These are phyloP conservation scores for Phyllostomus discolor DNA, from an alignment of 2,113 vertebrate genomes.

Conservation along the genomic window DNA sequence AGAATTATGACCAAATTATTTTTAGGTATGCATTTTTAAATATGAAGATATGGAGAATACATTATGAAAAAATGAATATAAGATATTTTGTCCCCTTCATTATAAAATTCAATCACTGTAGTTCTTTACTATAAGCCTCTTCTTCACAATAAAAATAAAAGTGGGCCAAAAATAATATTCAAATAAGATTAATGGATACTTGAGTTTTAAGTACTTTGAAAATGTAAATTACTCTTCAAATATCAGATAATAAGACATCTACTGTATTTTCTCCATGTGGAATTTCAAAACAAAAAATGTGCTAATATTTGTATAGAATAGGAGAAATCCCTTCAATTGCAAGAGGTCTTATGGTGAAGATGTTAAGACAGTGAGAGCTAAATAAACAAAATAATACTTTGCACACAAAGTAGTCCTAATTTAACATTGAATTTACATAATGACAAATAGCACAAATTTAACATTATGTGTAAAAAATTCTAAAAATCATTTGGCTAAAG, in stretches of 20 bases:
- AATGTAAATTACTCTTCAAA: not conserved
- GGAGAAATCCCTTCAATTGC: not conserved
- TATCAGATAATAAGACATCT: constrained; percentile 15
- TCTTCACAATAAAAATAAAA: constrained; percentile 53
- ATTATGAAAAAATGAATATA: constrained; percentile 29
- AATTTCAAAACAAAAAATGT: not conserved
- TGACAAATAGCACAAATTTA: not conserved
- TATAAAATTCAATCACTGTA: constrained; percentile 26
- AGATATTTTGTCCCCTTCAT: constrained; percentile 30
- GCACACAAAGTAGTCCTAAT: not conserved
- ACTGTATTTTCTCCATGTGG: not conserved
- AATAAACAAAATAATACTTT: not conserved
- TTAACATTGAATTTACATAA: not conserved
- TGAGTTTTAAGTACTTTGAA: constrained; percentile 34
- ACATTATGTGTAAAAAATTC: not conserved
- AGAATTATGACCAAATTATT: constrained; percentile 23
- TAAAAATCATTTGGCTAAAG: not conserved
- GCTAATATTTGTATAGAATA: not conserved
- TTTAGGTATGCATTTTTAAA: constrained; percentile 13
- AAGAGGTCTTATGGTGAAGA: not conserved
- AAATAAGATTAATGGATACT: constrained; percentile 30
- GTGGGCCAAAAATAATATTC: constrained; percentile 49
- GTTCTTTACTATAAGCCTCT: constrained; percentile 43
- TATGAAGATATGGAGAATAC: not conserved
- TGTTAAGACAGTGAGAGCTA: not conserved